A percentile compares a stretch with the other conserved stretches of the same genome.
These are phyloP conservation scores for Drosophila chauvacae DNA, from an alignment of 1,140 invertebrate genomes.

Conservation along the genomic window DNA sequence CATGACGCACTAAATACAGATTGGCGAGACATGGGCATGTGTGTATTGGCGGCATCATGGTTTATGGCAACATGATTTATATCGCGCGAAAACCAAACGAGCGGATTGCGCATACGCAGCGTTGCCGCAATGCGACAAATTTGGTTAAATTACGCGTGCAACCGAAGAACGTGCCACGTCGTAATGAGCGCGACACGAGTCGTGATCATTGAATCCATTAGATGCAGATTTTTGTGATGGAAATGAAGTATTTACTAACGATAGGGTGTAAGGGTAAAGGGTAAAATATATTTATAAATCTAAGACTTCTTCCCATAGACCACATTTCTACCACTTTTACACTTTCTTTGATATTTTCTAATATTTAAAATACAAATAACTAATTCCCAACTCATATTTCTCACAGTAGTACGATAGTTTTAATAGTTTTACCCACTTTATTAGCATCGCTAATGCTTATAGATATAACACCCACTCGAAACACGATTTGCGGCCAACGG, in stretches of 20 bases:
- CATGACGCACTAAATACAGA: conserved; percentile 57
- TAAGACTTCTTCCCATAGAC: neutral
- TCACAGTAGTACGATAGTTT: neutral
- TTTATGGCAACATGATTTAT: conserved; percentile 79
- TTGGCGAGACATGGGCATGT: conserved; percentile 48
- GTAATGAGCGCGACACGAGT: conserved; percentile 28
- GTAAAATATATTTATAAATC: neutral
- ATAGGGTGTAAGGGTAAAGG: too few relatives aligned
- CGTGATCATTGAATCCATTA: conserved; percentile 15
- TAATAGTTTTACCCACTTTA: neutral
- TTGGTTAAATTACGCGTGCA: conserved; percentile 71
- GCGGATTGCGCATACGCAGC: conserved; percentile 68
- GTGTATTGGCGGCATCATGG: conserved; percentile 38
- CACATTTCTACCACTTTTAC: too few relatives aligned
- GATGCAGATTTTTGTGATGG: conserved; percentile 4
- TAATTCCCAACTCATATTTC: neutral
- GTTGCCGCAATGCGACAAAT: conserved; percentile 57
- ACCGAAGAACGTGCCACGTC: conserved; percentile 45
- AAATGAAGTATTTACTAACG: neutral
- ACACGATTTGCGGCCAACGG: conserved; percentile 44
- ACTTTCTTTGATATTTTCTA: too few relatives aligned
- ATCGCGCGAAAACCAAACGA: conserved; percentile 51
- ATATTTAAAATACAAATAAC: too few relatives aligned
- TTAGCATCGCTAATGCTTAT: conserved; percentile 13
- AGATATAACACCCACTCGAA: conserved; percentile 34